Evolutionary conservation across 2,113 vertebrate species (phyloP), one percentile per base, ranked within the genome.

Genomic region (Microtus montanus): DNA sequence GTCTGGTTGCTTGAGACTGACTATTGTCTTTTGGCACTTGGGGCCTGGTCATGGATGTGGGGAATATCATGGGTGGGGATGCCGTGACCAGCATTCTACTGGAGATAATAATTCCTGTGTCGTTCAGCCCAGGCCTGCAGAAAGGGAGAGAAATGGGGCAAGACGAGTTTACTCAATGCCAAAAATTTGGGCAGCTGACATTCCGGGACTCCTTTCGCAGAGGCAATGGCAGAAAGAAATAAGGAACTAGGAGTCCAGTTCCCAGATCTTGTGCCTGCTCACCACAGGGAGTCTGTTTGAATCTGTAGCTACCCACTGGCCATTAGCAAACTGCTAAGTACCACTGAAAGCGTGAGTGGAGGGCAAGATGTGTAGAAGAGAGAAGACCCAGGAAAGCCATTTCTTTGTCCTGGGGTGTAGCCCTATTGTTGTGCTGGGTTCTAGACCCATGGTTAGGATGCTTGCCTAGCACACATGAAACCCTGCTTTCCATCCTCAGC

Each of bases 101-200:
- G 0, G 26, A 0, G 4, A 0, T 12, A 35, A 3, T 7, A 3
- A 30, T 17, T 54, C 47, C 15, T 0, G 1, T 38, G 22, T 70
- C 5, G 10, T 63, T 41, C 17, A 0, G 15, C 1, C 0, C 3
- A n/a, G 19, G 30, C 47, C 26, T 30, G 41, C 10, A 38, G 58
- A 19, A 74, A 88, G 49, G 3, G 58, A 44, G 41, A 49, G 73
- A 20, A 20, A 63, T 17, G 13, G 52, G 49, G 22, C 38, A 35
- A 58, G 14, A 41, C 20, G 24, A 41, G 22, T 54, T 73, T 41
- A 20, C 47, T 54, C 24, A 9, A 71, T 88, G 49, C 86, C 14
- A 38, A 73, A 70, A 54, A 30, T 28, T 15, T 28, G 19, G 49
- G 30, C 44, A 86, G 30, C 44, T 54, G 68, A 17, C 12, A 35